These are phyloP conservation scores for Tigriopus japonicus DNA, from an alignment of 1,140 invertebrate species.

Conservation along the genomic window DNA sequence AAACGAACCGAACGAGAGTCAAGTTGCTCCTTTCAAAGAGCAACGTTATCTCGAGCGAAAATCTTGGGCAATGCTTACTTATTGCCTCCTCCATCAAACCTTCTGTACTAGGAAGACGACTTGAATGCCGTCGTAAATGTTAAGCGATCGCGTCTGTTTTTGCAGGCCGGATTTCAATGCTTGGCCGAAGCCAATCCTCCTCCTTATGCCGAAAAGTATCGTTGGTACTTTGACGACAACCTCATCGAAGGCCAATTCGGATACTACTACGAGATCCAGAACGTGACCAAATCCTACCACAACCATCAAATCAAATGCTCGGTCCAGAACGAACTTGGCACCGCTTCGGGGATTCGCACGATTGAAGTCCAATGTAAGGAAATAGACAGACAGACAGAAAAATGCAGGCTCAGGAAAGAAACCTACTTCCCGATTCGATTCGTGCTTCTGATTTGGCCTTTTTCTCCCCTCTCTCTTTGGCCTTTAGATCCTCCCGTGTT, in stretches of 20 bases:
- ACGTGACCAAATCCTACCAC: not conserved
- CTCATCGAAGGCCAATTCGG: not conserved
- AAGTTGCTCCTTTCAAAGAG: not conserved
- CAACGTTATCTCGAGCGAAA: not conserved
- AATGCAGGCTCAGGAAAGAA: no score
- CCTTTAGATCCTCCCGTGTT: not conserved
- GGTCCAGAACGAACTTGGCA: slow-evolving; percentile 7
- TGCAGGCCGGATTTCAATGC: slow-evolving; percentile 1
- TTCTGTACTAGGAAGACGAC: not conserved
- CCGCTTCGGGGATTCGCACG: not conserved
- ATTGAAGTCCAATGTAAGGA: slow-evolving; percentile 9
- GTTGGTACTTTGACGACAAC: slow-evolving; percentile 8
- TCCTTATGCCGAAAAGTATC: not conserved
- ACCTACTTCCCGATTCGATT: not conserved
- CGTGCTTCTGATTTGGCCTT: slow-evolving; percentile 1
- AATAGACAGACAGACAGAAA: not conserved
- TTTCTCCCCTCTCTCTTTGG: no score
- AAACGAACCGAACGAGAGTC: no score
- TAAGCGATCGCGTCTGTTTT: not conserved
- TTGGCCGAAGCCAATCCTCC: slow-evolving; percentile 4
- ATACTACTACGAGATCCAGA: slow-evolving; percentile 10
- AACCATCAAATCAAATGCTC: slow-evolving; percentile 8
- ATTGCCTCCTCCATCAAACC: not conserved
- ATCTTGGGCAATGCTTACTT: not conserved
- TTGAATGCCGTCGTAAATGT: not conserved